A percentile compares a stretch with the other conserved stretches of the same genome.
Evolutionary conservation across 2,888 invertebrate species (phyloP).

Genomic region (Eupithecia dodoneata): DNA sequence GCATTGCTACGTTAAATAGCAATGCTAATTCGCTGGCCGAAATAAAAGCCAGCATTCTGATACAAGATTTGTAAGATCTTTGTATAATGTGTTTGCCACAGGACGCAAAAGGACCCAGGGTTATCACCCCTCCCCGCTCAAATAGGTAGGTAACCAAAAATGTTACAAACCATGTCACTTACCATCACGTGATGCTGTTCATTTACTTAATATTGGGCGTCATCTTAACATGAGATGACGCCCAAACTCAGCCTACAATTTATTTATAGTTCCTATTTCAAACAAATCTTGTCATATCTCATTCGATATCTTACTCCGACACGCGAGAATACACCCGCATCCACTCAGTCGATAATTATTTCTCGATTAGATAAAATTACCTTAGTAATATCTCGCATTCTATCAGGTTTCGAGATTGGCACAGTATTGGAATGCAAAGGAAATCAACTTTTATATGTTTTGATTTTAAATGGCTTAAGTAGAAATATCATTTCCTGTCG

Average conservation of each 20-base stretch:
- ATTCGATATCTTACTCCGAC: neutral
- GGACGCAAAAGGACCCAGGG: no score
- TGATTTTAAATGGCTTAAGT: constrained; percentile 17
- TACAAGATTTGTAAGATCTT: no score
- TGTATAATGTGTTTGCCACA: no score
- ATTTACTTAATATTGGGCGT: neutral
- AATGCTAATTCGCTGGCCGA: no score
- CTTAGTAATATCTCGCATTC: constrained; percentile 30
- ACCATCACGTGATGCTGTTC: neutral
- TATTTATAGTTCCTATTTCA: neutral
- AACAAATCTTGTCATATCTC: neutral
- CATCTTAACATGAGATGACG: neutral
- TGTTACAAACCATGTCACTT: neutral
- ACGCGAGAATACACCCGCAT: constrained; percentile 16
- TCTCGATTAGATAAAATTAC: constrained; percentile 34
- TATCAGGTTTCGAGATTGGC: constrained; percentile 31
- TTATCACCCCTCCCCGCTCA: no score
- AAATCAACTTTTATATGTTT: constrained; percentile 17
- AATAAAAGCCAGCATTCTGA: no score
- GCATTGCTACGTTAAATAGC: no score
- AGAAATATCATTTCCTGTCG: constrained; percentile 6
- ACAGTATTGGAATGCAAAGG: constrained; percentile 25
- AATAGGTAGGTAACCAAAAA: no score
- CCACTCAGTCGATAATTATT: constrained; percentile 27
- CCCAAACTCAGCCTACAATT: neutral